Evolutionary conservation across 2,797 vertebrate genomes (phyloP), one percentile per base, ranked within the genome.

Genomic region (Labeo calbasu): DNA sequence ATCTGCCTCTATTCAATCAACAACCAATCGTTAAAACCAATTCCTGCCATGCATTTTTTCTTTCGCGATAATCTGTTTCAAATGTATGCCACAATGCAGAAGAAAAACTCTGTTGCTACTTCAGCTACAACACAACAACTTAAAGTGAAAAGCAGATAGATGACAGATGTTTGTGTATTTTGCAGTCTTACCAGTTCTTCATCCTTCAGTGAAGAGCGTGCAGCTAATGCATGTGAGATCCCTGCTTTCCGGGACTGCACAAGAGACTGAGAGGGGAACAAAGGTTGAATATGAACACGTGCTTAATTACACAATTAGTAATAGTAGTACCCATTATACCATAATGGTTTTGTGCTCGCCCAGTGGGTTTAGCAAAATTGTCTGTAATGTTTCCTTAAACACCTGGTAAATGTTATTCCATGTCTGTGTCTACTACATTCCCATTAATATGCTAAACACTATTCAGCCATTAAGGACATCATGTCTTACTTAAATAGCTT

Each of bases 231-330:
- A 77, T 97, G 97, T 82, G 96, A 95, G 89, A 98, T 96, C 51
- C 97, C 96, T 11, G 96, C 97, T 90, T 99, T 99, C 91, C 97
- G 96, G 86, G 96, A 98, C 93, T 97, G 97, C 77, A 99, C 96
- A 95, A 99, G 95, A 28, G 98, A 96, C 98, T 99, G 84, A 51
- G 6, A 73, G 5, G 36, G 3, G 14, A 71, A 71, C 63, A 82
- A 55, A 46, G 55, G 17, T 19, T 70, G 50, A 70, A 70, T n/a
- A 79, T 23, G 21, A 66, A 28, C n/a, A 69, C 17, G 21, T 19
- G 46, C n/a, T 51, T 15, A 59, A 48, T 66, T 51, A 66, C 32
- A 79, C 46, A 48, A 14, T 32, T 19, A 51, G 63, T 17, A 32
- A 23, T 32, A 28, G 28, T 5, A 68, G 14, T 12, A 53, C 11